Conservation (phyloP, 37 sponge, comb jelly and placozoan species). For the Eunapius fragilis region DNA sequence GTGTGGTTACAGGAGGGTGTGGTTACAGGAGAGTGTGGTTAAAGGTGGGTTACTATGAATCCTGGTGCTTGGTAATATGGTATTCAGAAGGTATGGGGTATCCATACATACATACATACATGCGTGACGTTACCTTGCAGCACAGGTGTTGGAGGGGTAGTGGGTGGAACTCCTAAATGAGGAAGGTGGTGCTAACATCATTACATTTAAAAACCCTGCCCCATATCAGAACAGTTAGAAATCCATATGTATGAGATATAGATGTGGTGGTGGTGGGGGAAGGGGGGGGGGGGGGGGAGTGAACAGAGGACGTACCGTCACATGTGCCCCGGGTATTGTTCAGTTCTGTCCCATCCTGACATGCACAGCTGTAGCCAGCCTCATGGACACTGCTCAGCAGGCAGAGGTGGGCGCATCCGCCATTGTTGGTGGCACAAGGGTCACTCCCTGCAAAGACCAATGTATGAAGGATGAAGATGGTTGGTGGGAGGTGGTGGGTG, state of each 20-base stretch:
- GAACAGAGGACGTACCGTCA: not conserved
- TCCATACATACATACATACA: too few species aligned
- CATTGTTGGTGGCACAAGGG: conserved; percentile 60
- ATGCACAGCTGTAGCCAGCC: conserved; percentile 59
- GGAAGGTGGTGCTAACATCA: not conserved
- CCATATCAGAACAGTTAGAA: too few species aligned
- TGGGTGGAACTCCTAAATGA: not conserved
- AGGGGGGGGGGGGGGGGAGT: too few species aligned
- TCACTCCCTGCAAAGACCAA: conserved; percentile 8
- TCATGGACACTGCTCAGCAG: conserved; percentile 20
- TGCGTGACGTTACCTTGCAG: conserved; percentile 4
- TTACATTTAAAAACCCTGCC: not conserved
- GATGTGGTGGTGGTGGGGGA: too few species aligned
- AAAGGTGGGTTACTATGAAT: too few species aligned
- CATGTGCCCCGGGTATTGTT: not conserved
- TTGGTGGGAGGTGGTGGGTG: not conserved
- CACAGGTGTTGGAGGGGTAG: conserved; percentile 20
- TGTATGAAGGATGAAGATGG: too few species aligned
- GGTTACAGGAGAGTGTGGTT: too few species aligned
- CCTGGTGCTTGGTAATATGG: too few species aligned
- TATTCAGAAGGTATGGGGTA: too few species aligned
- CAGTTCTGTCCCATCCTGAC: conserved; percentile 43
- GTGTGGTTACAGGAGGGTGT: too few species aligned
- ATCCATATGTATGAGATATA: too few species aligned
- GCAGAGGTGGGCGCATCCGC: conserved; percentile 69